Base-by-base conservation (phyloP, 1,140 invertebrate genomes). In the Argopecten irradians region DNA sequence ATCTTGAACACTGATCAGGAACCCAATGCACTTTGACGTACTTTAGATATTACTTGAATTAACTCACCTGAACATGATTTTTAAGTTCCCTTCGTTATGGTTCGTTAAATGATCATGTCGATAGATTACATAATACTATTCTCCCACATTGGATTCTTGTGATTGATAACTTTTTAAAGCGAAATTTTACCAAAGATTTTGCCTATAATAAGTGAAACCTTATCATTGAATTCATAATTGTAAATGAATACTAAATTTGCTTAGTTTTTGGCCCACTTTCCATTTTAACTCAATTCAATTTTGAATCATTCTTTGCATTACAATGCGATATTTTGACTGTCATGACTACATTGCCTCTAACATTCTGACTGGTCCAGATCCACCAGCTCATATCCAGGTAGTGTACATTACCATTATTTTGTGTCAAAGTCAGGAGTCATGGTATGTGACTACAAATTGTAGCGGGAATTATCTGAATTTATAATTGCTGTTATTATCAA, bases 401-500 rank as follows among this genome's bases (percentile, higher is more conserved):
- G 55, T 71, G 11, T 71, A 71, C 22, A 71, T 71, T 71, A 71
- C 55, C 5, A n/a, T n/a, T n/a, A 0, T 71, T 71, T n/a, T 28
- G 55, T 71, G 55, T 71, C 55, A 16, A n/a, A n/a, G n/a, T n/a
- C 55, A n/a, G 55, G 28, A 71, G 55, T 71, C 55, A 71, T 71
- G 55, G 55, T 71, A 28, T 28, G 22, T 71, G 55, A 28, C 55
- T 71, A 71, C 55, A 71, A 71, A 71, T 71, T 71, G 55, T 28
- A n/a, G 28, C 55, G 16, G 55, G 55, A 71, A 71, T 71, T 71
- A 71, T 71, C 55, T 71, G 5, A 28, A 71, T n/a, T 71, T 28
- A 71, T 71, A 71, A 71, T 71, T 71, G n/a, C 55, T 71, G 28
- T 71, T 8, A 71, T 71, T 71, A 71, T 71, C 55, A n/a, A 71